Conservation (phyloP, 2,888 invertebrate genomes). For the Cataglyphis livida region DNA sequence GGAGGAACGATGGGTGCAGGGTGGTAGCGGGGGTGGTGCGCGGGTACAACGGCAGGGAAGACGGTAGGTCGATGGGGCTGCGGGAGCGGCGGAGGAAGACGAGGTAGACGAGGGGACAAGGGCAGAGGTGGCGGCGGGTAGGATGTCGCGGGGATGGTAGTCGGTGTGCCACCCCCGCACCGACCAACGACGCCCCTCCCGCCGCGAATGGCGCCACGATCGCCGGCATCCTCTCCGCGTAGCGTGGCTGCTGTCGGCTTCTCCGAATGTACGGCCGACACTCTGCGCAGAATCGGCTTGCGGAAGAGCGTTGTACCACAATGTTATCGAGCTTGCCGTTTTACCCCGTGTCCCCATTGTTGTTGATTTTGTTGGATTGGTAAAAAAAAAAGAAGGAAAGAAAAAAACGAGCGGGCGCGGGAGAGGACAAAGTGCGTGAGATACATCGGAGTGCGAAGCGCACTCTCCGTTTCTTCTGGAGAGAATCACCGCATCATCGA, state of each 20-base stretch:
- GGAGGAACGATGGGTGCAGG: slow-evolving; percentile 43
- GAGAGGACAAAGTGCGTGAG: slow-evolving; percentile 28
- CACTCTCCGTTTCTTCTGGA: slow-evolving; percentile 18
- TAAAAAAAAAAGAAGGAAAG: slow-evolving; percentile 17
- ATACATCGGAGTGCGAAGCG: slow-evolving; percentile 32
- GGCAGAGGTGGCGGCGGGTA: slow-evolving; percentile 61
- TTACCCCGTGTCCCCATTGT: slow-evolving; percentile 70
- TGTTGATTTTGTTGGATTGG: slow-evolving; percentile 60
- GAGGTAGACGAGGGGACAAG: slow-evolving; percentile 42
- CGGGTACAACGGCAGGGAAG: slow-evolving; percentile 55
- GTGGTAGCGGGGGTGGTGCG: slow-evolving; percentile 21
- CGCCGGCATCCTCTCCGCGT: slow-evolving; percentile 55
- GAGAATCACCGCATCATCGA: slow-evolving; percentile 19
- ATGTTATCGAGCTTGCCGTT: slow-evolving; percentile 76
- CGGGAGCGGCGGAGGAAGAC: slow-evolving; percentile 48
- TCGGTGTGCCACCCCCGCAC: slow-evolving; percentile 58
- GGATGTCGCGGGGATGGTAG: slow-evolving; percentile 68
- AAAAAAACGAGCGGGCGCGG: neutral
- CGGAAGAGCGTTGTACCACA: slow-evolving; percentile 70
- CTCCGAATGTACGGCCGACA: slow-evolving; percentile 53
- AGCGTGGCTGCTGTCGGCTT: slow-evolving; percentile 56
- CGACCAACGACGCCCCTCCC: slow-evolving; percentile 64
- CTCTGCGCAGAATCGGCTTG: slow-evolving; percentile 74
- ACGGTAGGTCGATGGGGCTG: slow-evolving; percentile 64
- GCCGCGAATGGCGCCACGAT: slow-evolving; percentile 61